Percentiles rank a stretch among this genome's conserved stretches.
Evolutionary conservation across 2,888 invertebrate species (phyloP).

Genomic region (Linnaemya vulpina): DNA sequence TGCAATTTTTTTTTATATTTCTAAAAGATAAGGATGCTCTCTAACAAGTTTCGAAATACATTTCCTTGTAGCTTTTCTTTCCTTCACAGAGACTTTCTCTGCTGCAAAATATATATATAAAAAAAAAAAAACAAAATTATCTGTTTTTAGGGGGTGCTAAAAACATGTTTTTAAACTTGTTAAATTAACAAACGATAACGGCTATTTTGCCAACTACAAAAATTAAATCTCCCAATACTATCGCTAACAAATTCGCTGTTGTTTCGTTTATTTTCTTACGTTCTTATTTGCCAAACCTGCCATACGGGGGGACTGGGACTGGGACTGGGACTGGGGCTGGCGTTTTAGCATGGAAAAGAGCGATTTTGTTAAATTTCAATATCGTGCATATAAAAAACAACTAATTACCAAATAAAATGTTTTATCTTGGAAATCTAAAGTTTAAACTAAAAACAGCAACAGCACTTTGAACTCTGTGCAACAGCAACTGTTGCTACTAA

Average conservation of each 20-base stretch:
- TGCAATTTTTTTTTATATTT: background rate
- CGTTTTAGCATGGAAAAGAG: slow-evolving; percentile 62
- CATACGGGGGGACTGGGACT: background rate
- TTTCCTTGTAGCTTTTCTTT: slow-evolving; percentile 22
- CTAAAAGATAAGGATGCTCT: slow-evolving; percentile 19
- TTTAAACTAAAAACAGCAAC: slow-evolving; percentile 68
- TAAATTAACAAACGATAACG: slow-evolving; percentile 72
- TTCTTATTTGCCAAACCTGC: slow-evolving; percentile 1
- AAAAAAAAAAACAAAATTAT: slow-evolving; percentile 43
- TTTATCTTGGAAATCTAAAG: slow-evolving; percentile 79
- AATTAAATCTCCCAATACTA: slow-evolving; percentile 80
- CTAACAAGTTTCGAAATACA: slow-evolving; percentile 6
- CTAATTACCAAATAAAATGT: slow-evolving; percentile 82
- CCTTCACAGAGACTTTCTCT: slow-evolving; percentile 54
- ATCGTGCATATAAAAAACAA: slow-evolving; percentile 79
- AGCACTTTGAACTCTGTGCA: slow-evolving; percentile 70
- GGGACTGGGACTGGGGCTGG: too few species aligned
- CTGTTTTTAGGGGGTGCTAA: slow-evolving; percentile 68
- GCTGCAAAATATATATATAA: slow-evolving; percentile 38
- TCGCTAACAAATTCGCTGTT: slow-evolving; percentile 75
- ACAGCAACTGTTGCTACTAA: slow-evolving; percentile 39
- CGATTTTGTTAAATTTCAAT: slow-evolving; percentile 79
- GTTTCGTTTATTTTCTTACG: slow-evolving; percentile 54
- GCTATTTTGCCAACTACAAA: slow-evolving; percentile 65
- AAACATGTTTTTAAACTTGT: slow-evolving; percentile 70